These are phyloP conservation scores for Gari tellinella DNA, from an alignment of 2,888 invertebrate species.

Conservation along the genomic window DNA sequence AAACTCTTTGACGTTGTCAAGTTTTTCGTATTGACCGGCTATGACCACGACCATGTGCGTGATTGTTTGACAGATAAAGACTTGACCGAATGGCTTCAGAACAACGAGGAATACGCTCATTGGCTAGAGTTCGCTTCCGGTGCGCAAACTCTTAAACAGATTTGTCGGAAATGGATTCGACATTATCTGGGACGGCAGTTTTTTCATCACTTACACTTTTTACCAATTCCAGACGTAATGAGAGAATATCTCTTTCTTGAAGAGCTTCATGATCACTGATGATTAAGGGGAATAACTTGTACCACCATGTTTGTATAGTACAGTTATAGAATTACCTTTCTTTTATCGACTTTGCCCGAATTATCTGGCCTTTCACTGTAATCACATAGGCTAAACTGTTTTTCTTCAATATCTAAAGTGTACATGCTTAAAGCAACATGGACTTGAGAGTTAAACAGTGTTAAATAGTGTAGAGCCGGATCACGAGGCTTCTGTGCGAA, in stretches of 20 bases:
- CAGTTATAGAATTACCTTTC: too few relatives aligned
- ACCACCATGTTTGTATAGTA: too few relatives aligned
- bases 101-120: conserved; percentile 61
- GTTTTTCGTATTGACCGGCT: conserved; percentile 79
- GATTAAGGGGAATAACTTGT: too few relatives aligned
- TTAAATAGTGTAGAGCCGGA: too few relatives aligned
- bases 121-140: conserved; percentile 76
- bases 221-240: conserved; percentile 76
- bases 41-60: conserved; percentile 70
- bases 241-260: conserved; percentile 76
- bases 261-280: conserved; percentile 75
- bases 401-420: too few relatives aligned
- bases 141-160: conserved; percentile 75
- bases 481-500: too few relatives aligned
- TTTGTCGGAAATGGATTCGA: conserved; percentile 78
- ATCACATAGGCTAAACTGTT: too few relatives aligned
- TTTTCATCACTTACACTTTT: conserved; percentile 64
- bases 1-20: conserved; percentile 72
- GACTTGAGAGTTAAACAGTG: too few relatives aligned
- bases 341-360: too few relatives aligned
- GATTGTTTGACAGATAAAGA: conserved; percentile 60
- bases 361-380: too few relatives aligned
- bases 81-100: conserved; percentile 52
- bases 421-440: too few relatives aligned
- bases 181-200: conserved; percentile 74